Conservation (phyloP, 2,113 vertebrate species). For the Carlito syrichta region DNA sequence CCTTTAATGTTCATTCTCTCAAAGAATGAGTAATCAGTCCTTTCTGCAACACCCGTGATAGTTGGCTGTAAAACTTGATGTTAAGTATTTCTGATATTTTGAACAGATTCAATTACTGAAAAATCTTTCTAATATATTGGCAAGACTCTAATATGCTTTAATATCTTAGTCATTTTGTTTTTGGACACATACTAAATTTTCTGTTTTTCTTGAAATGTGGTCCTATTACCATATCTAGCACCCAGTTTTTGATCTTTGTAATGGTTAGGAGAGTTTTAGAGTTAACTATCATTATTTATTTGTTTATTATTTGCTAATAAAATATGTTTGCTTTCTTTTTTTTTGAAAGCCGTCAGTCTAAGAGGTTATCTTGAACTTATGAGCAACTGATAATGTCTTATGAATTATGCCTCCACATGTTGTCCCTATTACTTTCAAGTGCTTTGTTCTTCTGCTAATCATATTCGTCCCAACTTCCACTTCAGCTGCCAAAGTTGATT, state of each 20-base stretch:
- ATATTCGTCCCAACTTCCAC: neutral
- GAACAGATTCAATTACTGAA: neutral
- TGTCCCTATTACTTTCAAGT: neutral
- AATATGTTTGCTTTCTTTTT: neutral
- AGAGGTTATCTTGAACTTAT: neutral
- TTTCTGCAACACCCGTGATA: rapidly evolving
- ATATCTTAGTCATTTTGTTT: neutral
- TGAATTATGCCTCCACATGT: neutral
- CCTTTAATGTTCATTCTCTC: neutral
- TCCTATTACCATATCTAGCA: neutral
- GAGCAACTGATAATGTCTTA: neutral
- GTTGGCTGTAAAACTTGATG: neutral
- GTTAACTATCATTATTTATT: neutral
- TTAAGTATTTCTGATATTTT: neutral
- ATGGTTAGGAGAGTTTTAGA: neutral
- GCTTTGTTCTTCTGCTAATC: neutral
- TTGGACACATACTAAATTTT: neutral
- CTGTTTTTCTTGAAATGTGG: neutral
- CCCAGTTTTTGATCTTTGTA: neutral
- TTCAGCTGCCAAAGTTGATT: neutral
- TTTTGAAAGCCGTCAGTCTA: neutral
- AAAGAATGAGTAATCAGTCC: neutral
- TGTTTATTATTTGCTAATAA: neutral
- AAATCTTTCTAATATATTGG: neutral
- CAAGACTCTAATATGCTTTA: neutral